Evolutionary conservation across 2,797 vertebrate species (phyloP), one percentile per base, ranked within the genome.

Genomic region (Cryptoblepharus egeriae): DNA sequence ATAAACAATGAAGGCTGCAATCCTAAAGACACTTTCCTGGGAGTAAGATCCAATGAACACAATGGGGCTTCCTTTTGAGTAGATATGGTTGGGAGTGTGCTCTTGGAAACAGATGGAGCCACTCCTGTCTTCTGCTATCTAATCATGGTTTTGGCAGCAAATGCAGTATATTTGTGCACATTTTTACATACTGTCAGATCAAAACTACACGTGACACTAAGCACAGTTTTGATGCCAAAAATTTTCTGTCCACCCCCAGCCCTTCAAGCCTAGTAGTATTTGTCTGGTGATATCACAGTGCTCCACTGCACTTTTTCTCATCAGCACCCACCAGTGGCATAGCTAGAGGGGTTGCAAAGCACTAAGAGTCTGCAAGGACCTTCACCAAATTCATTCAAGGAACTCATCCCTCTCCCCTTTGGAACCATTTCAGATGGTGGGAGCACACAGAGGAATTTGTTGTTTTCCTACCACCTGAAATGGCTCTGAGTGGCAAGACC

Each of bases 1-100:
- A 42, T 65, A 64, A 64, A 83, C 30, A 32, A 73, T 65, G 15
- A n/a, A n/a, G n/a, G n/a, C n/a, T n/a, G n/a, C n/a, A n/a, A n/a
- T n/a, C n/a, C n/a, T n/a, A n/a, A n/a, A n/a, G n/a, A n/a, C n/a
- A n/a, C n/a, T n/a, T n/a, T n/a, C n/a, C n/a, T n/a, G n/a, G n/a
- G n/a, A n/a, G n/a, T n/a, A n/a, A n/a, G n/a, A n/a, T n/a, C n/a
- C n/a, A n/a, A n/a, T n/a, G n/a, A n/a, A n/a, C n/a, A n/a, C n/a
- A n/a, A n/a, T n/a, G n/a, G n/a, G n/a, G n/a, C n/a, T n/a, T n/a
- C n/a, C n/a, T n/a, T n/a, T n/a, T n/a, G n/a, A n/a, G n/a, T n/a
- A n/a, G n/a, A n/a, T n/a, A n/a, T n/a, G n/a, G n/a, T n/a, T n/a
- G n/a, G n/a, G n/a, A n/a, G n/a, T n/a, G n/a, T n/a, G n/a, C n/a